Evolutionary conservation across 2,888 invertebrate species (phyloP).

Genomic region (Pyrocoelia pectoralis): DNA sequence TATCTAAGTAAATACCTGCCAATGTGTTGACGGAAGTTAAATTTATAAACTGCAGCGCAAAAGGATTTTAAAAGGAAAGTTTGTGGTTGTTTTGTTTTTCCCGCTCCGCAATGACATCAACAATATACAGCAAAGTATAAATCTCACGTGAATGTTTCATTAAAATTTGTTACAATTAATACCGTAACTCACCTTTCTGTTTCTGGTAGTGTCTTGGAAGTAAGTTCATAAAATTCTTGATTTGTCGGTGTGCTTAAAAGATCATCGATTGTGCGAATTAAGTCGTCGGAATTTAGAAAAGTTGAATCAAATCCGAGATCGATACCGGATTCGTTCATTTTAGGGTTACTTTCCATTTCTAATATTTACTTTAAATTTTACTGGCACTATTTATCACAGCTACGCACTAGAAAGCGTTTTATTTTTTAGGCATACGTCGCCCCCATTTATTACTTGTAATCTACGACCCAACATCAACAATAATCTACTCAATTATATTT

Average conservation of each 20-base stretch:
- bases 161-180: neutral
- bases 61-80: conserved; percentile 6
- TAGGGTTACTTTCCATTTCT: conserved; percentile 36
- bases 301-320: conserved; percentile 71
- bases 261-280: conserved; percentile 62
- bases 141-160: conserved; percentile 40
- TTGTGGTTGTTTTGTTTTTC: conserved; percentile 25
- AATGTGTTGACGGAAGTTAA: conserved; percentile 1
- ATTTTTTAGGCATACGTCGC: conserved; percentile 28
- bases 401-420: conserved; percentile 14
- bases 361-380: neutral
- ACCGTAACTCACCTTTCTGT: conserved; percentile 65
- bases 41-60: neutral
- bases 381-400: conserved; percentile 18
- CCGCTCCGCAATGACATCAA: conserved; percentile 34
- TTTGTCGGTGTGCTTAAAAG: conserved; percentile 63
- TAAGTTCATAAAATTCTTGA: conserved; percentile 70
- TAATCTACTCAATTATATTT: neutral
- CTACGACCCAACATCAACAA: conserved; percentile 3
- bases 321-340: conserved; percentile 69
- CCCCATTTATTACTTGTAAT: conserved; percentile 14
- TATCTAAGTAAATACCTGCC: conserved; percentile 14
- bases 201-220: conserved; percentile 67
- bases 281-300: conserved; percentile 61
- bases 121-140: conserved; percentile 29